phyloP scores from a whole-genome alignment of 1,140 invertebrate species.

The Trichonephila clavipes region DNA sequence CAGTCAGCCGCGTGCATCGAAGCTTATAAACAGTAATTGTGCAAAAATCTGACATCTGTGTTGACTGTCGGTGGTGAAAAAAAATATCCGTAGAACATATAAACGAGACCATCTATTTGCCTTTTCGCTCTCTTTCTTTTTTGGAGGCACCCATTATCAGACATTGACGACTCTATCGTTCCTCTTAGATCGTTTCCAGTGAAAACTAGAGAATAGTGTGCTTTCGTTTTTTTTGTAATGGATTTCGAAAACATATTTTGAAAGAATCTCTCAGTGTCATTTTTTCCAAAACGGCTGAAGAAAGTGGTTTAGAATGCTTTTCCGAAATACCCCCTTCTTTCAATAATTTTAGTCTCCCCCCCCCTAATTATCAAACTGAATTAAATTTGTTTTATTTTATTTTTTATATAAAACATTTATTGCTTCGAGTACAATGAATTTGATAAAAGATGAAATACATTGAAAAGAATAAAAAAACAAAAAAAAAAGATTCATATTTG shows the following conservation, averaged over 20 bases:
- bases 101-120: constrained; percentile 6
- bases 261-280: neutral
- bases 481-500: no score
- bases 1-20: constrained; percentile 22
- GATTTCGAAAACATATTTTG: neutral
- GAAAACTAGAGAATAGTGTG: neutral
- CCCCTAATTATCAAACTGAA: no score
- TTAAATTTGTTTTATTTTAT: no score
- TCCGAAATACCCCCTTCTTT: no score
- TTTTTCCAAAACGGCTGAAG: neutral
- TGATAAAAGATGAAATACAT: no score
- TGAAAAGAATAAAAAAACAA: no score
- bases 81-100: neutral
- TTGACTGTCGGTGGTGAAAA: neutral
- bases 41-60: constrained; percentile 28
- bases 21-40: constrained; percentile 41
- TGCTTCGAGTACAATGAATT: no score
- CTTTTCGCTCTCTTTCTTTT: constrained; percentile 1
- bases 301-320: neutral
- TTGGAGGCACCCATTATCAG: neutral
- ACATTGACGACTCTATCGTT: constrained; percentile 25
- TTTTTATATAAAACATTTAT: no score
- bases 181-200: neutral
- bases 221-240: neutral
- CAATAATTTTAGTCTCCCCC: no score